Percentiles rank a stretch among this genome's conserved stretches.
These are phyloP conservation scores for Hypsibius dujardini DNA, from an alignment of 1,140 invertebrate genomes.

Conservation along the genomic window DNA sequence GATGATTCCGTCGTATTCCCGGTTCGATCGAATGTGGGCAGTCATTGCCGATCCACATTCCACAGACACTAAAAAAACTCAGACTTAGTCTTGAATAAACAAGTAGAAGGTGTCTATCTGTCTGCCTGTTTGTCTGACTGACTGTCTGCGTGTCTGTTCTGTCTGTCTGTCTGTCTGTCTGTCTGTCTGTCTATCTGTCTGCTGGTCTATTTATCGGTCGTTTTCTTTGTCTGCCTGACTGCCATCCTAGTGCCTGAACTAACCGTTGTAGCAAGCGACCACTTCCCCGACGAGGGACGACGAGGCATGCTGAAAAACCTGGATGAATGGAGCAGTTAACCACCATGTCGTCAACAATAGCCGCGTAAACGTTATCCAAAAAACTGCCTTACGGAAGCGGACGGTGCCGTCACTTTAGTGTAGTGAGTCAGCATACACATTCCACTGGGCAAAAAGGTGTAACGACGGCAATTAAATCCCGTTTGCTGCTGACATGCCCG, in stretches of 20 bases:
- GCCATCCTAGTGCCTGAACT: background rate
- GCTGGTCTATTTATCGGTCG: background rate
- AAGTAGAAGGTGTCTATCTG: background rate
- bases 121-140: background rate
- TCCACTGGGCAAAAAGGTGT: background rate
- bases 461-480: constrained; percentile 10
- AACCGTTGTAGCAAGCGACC: constrained; percentile 4
- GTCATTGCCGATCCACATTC: constrained; percentile 13
- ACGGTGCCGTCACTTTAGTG: background rate
- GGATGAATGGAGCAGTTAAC: background rate
- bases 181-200: too few relatives aligned
- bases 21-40: background rate
- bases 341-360: background rate
- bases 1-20: constrained; percentile 14
- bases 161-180: too few relatives aligned
- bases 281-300: background rate
- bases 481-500: constrained; percentile 13
- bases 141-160: too few relatives aligned
- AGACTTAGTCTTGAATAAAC: background rate
- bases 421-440: constrained; percentile 13
- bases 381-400: background rate
- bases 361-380: background rate
- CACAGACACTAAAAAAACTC: background rate
- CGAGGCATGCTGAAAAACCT: background rate
- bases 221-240: background rate